Evolutionary conservation across 2,888 invertebrate genomes (phyloP).

Genomic region (Agonopterix heracliana): DNA sequence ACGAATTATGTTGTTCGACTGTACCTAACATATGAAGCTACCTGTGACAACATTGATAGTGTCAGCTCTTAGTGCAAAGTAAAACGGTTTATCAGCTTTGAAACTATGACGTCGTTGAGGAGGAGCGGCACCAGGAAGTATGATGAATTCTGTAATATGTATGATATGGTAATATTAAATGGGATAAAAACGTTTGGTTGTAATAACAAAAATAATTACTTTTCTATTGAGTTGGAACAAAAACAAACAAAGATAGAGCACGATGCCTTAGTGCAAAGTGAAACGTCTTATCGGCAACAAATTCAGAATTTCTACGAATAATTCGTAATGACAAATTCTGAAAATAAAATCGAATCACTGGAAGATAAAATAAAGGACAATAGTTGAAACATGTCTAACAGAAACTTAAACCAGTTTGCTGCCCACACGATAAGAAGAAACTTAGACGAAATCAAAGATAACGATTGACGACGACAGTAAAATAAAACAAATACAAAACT

Average conservation of each 20-base stretch:
- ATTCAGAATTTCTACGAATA: not conserved
- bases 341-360: no score
- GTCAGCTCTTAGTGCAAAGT: slow-evolving; percentile 5
- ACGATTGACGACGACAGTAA: no score
- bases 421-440: no score
- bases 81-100: slow-evolving; percentile 5
- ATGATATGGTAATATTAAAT: not conserved
- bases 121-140: slow-evolving; percentile 6
- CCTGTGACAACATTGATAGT: slow-evolving; percentile 1
- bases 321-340: no score
- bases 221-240: not conserved
- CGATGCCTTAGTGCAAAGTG: not conserved
- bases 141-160: not conserved
- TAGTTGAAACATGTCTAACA: no score
- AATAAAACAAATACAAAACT: no score
- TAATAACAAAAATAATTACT: not conserved
- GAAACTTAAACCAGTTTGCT: no score
- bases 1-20: not conserved
- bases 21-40: not conserved
- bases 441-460: no score
- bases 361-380: no score
- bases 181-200: no score
- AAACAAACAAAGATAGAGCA: not conserved
- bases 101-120: not conserved
- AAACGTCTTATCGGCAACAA: not conserved